A percentile compares a stretch with the other conserved stretches of the same genome.
Evolutionary conservation across 2,113 vertebrate genomes (phyloP).

Genomic region (Mormyrus lacerda): DNA sequence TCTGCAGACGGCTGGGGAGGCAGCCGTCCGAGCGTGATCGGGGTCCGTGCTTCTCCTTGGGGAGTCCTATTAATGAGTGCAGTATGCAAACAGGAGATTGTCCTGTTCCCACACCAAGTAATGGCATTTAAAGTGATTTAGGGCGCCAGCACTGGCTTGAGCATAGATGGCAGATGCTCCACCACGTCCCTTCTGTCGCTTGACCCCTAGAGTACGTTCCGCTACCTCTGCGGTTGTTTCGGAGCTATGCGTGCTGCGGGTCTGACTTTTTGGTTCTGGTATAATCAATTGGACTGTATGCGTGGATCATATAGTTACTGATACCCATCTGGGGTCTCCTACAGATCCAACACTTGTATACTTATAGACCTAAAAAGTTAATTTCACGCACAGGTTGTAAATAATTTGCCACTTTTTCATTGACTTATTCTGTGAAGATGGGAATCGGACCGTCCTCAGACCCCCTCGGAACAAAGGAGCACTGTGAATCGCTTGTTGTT

Average conservation of each 20-base stretch:
- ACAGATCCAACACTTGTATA: neutral
- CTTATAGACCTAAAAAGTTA: neutral
- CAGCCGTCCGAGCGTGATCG: conserved; percentile 1
- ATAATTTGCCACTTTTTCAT: neutral
- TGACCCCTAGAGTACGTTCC: neutral
- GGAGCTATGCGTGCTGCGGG: neutral
- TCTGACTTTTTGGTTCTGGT: neutral
- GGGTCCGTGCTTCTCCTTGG: conserved; percentile 16
- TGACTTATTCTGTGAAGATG: neutral
- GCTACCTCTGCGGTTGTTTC: neutral
- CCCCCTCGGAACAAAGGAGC: conserved; percentile 9
- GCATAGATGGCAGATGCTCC: neutral
- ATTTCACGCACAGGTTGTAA: neutral
- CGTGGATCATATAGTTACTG: neutral
- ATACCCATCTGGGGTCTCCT: neutral
- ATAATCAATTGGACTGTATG: neutral
- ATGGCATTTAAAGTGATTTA: conserved; percentile 26
- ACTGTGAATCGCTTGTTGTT: neutral
- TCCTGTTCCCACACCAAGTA: conserved; percentile 32
- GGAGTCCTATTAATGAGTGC: conserved; percentile 18
- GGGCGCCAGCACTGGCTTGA: neutral
- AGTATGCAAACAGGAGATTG: conserved; percentile 19
- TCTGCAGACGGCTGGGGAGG: conserved; percentile 30
- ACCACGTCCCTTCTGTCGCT: neutral
- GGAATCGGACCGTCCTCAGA: neutral